Conservation (phyloP, 2,113 vertebrate genomes). For the Callaeas wilsoni region DNA sequence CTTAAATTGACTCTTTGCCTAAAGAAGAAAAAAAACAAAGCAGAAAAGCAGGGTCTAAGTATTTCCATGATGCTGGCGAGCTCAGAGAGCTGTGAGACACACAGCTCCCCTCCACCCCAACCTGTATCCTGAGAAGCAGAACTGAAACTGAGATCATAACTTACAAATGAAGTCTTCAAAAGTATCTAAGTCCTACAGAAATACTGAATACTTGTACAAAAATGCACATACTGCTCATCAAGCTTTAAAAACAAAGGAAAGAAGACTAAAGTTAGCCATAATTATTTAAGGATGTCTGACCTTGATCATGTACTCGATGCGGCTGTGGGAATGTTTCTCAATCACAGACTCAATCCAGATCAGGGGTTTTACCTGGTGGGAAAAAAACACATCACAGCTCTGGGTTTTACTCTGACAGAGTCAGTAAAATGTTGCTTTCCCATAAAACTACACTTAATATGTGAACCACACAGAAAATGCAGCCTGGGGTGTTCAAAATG, state of each 20-base stretch:
- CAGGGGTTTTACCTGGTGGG: conserved; percentile 87
- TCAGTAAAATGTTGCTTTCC: background rate
- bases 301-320: conserved; percentile 99
- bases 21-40: background rate
- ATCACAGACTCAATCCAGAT: conserved; percentile 99
- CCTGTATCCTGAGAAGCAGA: background rate
- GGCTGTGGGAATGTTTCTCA: conserved; percentile 97
- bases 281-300: conserved; percentile 47
- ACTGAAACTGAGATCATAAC: background rate
- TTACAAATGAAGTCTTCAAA: background rate
- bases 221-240: background rate
- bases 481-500: background rate
- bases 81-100: background rate
- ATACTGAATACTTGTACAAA: background rate
- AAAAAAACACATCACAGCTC: background rate
- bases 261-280: background rate
- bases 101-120: background rate
- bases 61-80: background rate
- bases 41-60: background rate
- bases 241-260: background rate
- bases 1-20: conserved; percentile 99
- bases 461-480: background rate
- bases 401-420: background rate
- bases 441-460: background rate
- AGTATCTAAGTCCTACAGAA: background rate